A percentile compares a stretch with the other conserved stretches of the same genome.
phyloP scores from a whole-genome alignment of 1,140 invertebrate species.

The Cataglyphis hispanica region DNA sequence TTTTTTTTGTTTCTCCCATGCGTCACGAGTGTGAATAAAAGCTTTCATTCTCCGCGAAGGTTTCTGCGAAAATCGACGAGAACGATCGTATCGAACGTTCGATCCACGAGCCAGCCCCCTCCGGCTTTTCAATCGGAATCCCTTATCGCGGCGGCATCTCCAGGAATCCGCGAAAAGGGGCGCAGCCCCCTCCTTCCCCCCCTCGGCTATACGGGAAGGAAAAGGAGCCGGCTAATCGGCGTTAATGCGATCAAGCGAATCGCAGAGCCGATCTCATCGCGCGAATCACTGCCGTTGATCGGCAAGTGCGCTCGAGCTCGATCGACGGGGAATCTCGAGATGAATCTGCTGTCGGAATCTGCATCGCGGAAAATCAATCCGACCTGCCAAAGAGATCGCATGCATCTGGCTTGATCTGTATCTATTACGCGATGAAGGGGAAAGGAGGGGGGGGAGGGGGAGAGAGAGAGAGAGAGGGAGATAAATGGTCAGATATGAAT shows the following conservation, averaged over 20 bases:
- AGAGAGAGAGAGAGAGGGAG: constrained; percentile 9
- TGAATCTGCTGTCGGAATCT: constrained; percentile 1
- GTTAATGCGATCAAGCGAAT: constrained; percentile 57
- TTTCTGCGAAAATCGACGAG: background rate
- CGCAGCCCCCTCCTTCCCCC: too few species aligned
- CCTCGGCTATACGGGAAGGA: constrained; percentile 24
- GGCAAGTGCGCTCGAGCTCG: constrained; percentile 46
- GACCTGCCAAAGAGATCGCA: constrained; percentile 43
- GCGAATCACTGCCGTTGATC: constrained; percentile 53
- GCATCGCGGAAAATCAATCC: constrained; percentile 55
- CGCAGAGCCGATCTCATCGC: constrained; percentile 52
- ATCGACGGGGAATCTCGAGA: constrained; percentile 55
- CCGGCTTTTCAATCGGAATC: constrained; percentile 3
- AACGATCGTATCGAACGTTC: background rate
- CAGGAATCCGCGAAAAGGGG: constrained; percentile 24
- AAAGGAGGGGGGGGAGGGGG: background rate
- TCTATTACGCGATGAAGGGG: constrained; percentile 39
- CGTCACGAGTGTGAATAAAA: too few species aligned
- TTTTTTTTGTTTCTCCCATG: too few species aligned
- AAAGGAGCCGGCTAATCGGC: constrained; percentile 58
- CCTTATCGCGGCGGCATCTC: constrained; percentile 39
- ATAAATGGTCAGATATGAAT: constrained; percentile 34
- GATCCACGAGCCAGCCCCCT: background rate
- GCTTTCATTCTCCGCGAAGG: background rate
- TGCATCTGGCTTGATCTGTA: constrained; percentile 48